phyloP scores from a whole-genome alignment of 2,888 invertebrate genomes.

The Lithophane socia region DNA sequence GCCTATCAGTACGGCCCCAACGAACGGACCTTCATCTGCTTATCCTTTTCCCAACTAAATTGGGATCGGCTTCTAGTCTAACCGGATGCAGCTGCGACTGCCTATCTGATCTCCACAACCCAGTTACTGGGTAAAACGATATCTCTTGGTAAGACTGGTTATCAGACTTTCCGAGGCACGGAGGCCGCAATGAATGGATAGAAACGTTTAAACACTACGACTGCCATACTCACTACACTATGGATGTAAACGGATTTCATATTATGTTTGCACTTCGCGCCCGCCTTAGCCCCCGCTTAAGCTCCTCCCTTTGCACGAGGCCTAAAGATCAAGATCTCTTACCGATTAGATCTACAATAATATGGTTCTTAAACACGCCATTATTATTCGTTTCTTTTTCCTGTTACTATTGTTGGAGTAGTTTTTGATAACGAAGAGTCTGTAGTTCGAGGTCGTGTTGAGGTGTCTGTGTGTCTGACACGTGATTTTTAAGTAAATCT shows the following conservation, averaged over 20 bases:
- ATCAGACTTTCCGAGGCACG: too few species aligned
- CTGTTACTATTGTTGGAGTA: constrained; percentile 43
- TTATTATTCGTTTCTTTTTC: constrained; percentile 46
- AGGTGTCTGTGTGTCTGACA: not conserved
- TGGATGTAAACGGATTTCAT: not conserved
- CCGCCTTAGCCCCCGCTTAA: too few species aligned
- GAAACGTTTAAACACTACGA: not conserved
- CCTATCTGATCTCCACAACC: too few species aligned
- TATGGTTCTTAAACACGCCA: constrained; percentile 18
- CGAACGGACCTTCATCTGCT: too few species aligned
- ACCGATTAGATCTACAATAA: constrained; percentile 49
- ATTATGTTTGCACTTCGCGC: not conserved
- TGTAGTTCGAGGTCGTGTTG: constrained; percentile 40
- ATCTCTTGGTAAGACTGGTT: too few species aligned
- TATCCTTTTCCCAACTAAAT: too few species aligned
- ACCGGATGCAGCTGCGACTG: too few species aligned
- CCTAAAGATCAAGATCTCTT: constrained; percentile 47
- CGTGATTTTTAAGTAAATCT: constrained; percentile 36
- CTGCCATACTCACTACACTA: too few species aligned
- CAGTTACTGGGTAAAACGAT: too few species aligned
- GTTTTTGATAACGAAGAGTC: constrained; percentile 25
- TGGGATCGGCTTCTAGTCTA: too few species aligned
- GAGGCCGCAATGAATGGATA: too few species aligned
- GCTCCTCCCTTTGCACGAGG: not conserved
- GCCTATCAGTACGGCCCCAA: not conserved